Base-by-base conservation (phyloP, 2,888 invertebrate genomes). In the Tetheella fluctuosa region DNA sequence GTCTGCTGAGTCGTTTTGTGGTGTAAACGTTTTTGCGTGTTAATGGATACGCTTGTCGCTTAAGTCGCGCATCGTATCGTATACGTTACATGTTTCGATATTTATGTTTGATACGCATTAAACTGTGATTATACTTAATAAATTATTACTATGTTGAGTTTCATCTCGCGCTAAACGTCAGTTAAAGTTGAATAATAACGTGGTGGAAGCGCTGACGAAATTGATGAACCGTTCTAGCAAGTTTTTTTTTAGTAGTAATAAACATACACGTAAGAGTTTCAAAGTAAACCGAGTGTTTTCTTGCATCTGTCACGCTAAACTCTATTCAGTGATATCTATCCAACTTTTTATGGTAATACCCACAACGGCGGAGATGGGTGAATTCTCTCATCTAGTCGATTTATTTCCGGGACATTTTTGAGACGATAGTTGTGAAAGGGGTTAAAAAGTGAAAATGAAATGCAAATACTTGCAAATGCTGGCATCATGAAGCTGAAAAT, bases 31-130 rank as follows among this genome's bases (percentile, higher is more conserved):
- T 52, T n/a, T 37, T 55, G 58, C 58, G 52, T 53, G 25, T 20
- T 56, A 57, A 59, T 59, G 25, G 48, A 48, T 25, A 4, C 25
- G 25, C n/a, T n/a, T n/a, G n/a, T 54, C 25, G 52, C 34, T n/a
- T 42, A 42, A 42, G 17, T 6, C 17, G n/a, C n/a, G 42, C 7
- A 6, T 42, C 42, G 17, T 17, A n/a, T 42, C 39, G 39, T 39
- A 42, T 39, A 39, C 15, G 39, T 39, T 39, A 15, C 8, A 20
- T 20, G 7, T 48, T 20, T 48, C 48, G 20, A 48, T 48, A 48
- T 20, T n/a, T 4, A 48, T 15, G 48, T 48, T 42, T 10, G 20
- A 20, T 48, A 20, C 48, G 48, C 10, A 20, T 10, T 42, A 48
- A 48, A 17, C 48, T n/a, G 20, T 20, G 20, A 48, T 48, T 20